Conservation (phyloP, 2,888 invertebrate genomes). For the Drosophila putrida region DNA sequence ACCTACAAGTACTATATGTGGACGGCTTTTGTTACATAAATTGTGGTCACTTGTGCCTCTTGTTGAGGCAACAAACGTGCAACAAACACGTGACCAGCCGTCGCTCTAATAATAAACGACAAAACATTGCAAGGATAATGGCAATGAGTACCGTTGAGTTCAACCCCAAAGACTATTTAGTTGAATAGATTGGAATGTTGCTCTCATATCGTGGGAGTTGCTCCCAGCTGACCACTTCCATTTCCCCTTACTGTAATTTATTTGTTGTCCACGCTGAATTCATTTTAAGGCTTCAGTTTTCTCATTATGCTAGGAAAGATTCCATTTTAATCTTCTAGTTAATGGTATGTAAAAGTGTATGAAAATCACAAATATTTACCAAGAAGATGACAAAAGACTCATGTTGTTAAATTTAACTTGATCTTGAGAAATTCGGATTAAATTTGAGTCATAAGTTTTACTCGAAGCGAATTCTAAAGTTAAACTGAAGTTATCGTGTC, state of each 20-base stretch:
- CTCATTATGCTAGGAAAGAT: background rate
- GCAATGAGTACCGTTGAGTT: conserved; percentile 12
- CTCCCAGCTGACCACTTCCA: conserved; percentile 8
- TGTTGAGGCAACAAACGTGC: conserved; percentile 29
- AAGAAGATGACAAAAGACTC: background rate
- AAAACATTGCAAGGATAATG: conserved; percentile 28
- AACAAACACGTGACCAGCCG: conserved; percentile 33
- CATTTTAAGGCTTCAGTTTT: background rate
- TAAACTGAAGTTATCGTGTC: background rate
- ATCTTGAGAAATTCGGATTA: background rate
- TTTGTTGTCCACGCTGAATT: conserved; percentile 1
- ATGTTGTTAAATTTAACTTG: background rate
- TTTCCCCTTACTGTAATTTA: background rate
- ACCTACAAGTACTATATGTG: too few species aligned
- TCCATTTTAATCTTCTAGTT: background rate
- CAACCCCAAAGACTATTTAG: conserved; percentile 16
- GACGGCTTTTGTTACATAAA: conserved; percentile 32
- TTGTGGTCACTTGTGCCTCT: conserved; percentile 30
- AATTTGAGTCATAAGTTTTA: background rate
- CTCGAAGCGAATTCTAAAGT: background rate
- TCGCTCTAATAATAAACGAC: conserved; percentile 28
- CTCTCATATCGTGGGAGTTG: conserved; percentile 2
- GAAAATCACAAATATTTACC: background rate
- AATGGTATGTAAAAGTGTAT: conserved; percentile 9
- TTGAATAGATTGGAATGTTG: conserved; percentile 14